A percentile compares a stretch with the other conserved stretches of the same genome.
phyloP scores from a whole-genome alignment of 2,113 vertebrate genomes.

The Tonatia bakeri region DNA sequence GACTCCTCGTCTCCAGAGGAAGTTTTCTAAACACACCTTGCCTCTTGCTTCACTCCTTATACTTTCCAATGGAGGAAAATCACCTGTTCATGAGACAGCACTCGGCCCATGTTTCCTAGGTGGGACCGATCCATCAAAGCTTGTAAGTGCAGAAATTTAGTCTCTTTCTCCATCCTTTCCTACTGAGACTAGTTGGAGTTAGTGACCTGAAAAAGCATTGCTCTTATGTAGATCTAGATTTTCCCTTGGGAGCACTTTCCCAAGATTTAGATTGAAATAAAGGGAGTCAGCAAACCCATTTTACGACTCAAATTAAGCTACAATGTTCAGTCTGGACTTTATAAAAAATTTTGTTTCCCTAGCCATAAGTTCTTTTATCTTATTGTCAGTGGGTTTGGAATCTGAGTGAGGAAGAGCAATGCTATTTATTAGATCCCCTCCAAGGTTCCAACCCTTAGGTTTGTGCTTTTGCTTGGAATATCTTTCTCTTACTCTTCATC shows the following conservation, averaged over 20 bases:
- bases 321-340: not conserved
- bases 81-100: not conserved
- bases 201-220: not conserved
- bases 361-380: not conserved
- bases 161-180: not conserved
- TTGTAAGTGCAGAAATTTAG: not conserved
- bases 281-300: not conserved
- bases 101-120: not conserved
- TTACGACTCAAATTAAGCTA: not conserved
- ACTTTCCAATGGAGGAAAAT: not conserved
- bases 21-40: not conserved
- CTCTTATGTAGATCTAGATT: not conserved
- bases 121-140: not conserved
- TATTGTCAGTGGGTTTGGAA: slow-evolving; percentile 14
- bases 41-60: not conserved
- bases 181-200: not conserved
- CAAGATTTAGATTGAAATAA: not conserved
- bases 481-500: not conserved
- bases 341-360: not conserved
- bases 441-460: not conserved
- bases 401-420: not conserved
- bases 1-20: not conserved
- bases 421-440: not conserved
- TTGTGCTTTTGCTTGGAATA: not conserved
- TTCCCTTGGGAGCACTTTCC: not conserved